Evolutionary conservation across 2,113 vertebrate species (phyloP), one percentile per base, ranked within the genome.

Genomic region (rabbit (Oryctolagus cuniculus)): DNA sequence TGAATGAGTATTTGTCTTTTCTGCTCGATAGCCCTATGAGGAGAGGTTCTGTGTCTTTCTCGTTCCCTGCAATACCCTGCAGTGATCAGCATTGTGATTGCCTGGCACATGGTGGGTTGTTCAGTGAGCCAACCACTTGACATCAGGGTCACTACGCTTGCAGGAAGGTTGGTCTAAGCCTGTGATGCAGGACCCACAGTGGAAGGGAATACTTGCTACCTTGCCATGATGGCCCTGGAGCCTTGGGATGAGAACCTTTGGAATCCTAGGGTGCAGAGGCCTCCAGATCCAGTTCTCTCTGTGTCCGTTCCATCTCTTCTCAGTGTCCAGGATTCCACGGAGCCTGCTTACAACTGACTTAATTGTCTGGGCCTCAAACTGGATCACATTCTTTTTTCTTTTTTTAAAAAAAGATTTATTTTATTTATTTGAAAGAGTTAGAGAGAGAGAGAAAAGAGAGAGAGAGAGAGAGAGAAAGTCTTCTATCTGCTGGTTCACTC

Each of bases 311-410:
- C 10, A 10, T 73, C 10, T 75, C 25, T 1, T 73, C 10, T 89
- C 44, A 83, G 49, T 89, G 90, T 25, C 49, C 3, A 49, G 27
- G 67, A 83, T 61, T 75, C 67, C 49, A 24, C n/a, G 7, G n/a
- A 72, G 49, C 61, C 34, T 24, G 95, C 49, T 95, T 34, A 34
- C 77, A 90, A 93, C 16, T 19, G 29, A 24, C 15, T 51, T n/a
- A 77, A 81, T 91, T 93, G 91, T 92, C 74, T 84, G 31, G 70
- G 29, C 31, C 27, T 91, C 29, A 3, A 72, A 67, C 77, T 77
- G 29, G 9, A 90, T 87, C 63, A 16, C 6, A 53, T 87, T 19
- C 55, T 44, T 6, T 44, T 44, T 6, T 44, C 44, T 44, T 44
- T 44, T 44, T 44, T 44, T 44, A 7, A 44, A 44, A 44, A 44